phyloP scores from a whole-genome alignment of 2,113 vertebrate genomes.

The Ictalurus furcatus region DNA sequence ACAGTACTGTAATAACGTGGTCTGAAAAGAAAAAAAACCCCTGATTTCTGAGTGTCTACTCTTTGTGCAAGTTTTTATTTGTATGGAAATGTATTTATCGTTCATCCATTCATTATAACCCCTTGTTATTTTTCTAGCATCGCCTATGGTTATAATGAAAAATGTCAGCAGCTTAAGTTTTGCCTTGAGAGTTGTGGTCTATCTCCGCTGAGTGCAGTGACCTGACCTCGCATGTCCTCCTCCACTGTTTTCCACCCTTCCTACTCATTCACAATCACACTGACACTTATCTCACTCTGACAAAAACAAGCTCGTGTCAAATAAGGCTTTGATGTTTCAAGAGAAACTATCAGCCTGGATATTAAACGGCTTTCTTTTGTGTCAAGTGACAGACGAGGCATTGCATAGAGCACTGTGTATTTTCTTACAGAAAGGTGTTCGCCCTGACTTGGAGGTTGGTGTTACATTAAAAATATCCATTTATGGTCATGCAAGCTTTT shows the following conservation, averaged over 20 bases:
- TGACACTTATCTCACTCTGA: constrained; percentile 11
- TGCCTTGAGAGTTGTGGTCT: neutral
- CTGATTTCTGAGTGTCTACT: neutral
- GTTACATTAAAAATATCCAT: constrained; percentile 52
- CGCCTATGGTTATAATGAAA: neutral
- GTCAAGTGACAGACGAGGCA: neutral
- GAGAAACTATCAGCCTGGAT: neutral
- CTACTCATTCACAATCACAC: neutral
- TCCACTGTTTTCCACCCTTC: neutral
- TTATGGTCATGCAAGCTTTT: constrained; percentile 25
- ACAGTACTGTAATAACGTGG: neutral
- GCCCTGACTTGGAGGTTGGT: constrained; percentile 14
- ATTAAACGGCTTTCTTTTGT: neutral
- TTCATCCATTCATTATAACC: neutral
- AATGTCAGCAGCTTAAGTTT: neutral
- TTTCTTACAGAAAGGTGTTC: constrained; percentile 18
- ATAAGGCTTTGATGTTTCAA: neutral
- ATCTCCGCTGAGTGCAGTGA: constrained; percentile 23
- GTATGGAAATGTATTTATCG: neutral
- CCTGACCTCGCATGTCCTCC: constrained; percentile 31
- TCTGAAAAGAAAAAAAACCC: neutral
- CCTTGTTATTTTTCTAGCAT: neutral
- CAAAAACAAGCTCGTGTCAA: constrained; percentile 3
- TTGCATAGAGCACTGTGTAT: neutral
- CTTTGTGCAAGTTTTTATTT: neutral